These are phyloP conservation scores for Triplophysa yarkandensis DNA, from an alignment of 2,797 vertebrate genomes.

Conservation along the genomic window DNA sequence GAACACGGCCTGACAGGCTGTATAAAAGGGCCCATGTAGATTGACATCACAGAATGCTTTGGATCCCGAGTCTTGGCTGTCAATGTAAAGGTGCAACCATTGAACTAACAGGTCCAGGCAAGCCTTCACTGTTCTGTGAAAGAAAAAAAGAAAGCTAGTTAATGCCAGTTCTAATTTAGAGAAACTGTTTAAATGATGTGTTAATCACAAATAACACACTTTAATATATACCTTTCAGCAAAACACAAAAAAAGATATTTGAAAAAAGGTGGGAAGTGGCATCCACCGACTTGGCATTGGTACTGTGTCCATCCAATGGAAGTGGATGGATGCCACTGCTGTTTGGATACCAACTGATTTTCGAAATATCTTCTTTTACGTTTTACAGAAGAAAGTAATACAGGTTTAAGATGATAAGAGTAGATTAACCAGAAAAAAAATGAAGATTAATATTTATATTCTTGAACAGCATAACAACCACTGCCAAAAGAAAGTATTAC, in stretches of 20 bases:
- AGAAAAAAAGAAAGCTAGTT: neutral
- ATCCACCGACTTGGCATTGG: too few relatives aligned
- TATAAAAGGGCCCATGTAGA: conserved; percentile 90
- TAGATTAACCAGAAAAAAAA: neutral
- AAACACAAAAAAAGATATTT: too few relatives aligned
- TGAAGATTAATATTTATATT: neutral
- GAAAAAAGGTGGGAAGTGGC: too few relatives aligned
- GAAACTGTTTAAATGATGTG: neutral
- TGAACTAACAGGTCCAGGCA: conserved; percentile 89
- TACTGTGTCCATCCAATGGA: too few relatives aligned
- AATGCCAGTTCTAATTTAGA: neutral
- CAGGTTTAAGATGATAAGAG: too few relatives aligned
- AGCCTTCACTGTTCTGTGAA: conserved; percentile 79
- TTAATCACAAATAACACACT: neutral
- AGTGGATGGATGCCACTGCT: too few relatives aligned
- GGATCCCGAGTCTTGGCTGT: conserved; percentile 83
- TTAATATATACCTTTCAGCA: too few relatives aligned
- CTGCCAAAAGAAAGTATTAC: neutral
- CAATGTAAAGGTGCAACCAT: conserved; percentile 91
- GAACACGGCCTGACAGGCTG: conserved; percentile 89
- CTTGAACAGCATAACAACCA: neutral
- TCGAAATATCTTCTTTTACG: too few relatives aligned
- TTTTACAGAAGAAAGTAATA: too few relatives aligned
- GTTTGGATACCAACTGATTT: too few relatives aligned
- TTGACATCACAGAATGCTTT: conserved; percentile 87